Conservation (phyloP, 2,113 vertebrate genomes). For the Vimba vimba region DNA sequence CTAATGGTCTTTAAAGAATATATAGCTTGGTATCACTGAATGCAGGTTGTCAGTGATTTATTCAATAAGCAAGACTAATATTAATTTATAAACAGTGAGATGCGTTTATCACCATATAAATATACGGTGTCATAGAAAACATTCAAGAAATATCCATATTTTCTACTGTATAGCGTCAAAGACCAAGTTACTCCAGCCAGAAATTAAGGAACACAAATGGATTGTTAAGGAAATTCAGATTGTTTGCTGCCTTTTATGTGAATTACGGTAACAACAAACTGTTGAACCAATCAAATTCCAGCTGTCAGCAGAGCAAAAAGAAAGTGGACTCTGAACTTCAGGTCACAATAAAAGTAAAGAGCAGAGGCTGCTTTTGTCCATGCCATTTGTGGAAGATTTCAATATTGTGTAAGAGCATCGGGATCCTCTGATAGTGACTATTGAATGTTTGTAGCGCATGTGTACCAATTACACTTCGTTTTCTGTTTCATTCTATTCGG, state of each 20-base stretch:
- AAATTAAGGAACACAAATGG: neutral
- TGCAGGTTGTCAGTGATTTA: neutral
- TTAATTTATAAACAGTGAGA: neutral
- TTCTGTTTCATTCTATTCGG: neutral
- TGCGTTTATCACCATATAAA: neutral
- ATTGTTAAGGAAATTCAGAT: slow-evolving; percentile 1
- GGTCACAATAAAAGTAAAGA: slow-evolving; percentile 34
- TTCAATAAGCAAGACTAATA: neutral
- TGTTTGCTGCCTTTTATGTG: neutral
- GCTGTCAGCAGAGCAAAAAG: slow-evolving; percentile 7
- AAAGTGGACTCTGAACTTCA: slow-evolving; percentile 47
- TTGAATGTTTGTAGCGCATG: slow-evolving; percentile 16
- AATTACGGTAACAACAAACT: slow-evolving; percentile 1
- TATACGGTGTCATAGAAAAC: neutral
- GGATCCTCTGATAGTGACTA: slow-evolving; percentile 34
- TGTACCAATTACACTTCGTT: slow-evolving; percentile 5
- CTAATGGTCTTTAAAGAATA: neutral
- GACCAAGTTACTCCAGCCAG: neutral
- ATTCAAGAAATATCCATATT: neutral
- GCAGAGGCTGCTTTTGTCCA: slow-evolving; percentile 11
- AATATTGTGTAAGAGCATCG: neutral
- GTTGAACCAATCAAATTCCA: slow-evolving; percentile 33
- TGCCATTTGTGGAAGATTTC: slow-evolving; percentile 22
- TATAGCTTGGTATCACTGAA: neutral
- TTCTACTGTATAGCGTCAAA: neutral